Evolutionary conservation across 1,140 invertebrate genomes (phyloP), one percentile per base, ranked within the genome.

Genomic region (Diabrotica undecimpunctata): DNA sequence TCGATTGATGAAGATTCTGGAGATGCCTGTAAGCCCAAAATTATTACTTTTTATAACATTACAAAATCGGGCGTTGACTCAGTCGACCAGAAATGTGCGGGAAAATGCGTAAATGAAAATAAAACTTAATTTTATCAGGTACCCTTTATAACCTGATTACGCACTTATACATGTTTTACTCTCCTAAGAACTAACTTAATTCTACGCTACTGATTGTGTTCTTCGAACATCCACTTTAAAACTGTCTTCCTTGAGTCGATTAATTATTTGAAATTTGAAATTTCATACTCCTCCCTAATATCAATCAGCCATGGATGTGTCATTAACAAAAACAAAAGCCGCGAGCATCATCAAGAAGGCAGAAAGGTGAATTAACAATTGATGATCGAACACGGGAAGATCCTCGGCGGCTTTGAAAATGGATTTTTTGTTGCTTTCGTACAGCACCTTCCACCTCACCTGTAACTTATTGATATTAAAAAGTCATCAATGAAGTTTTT

Each of bases 301-400:
- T 70, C 69, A 70, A 70, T 70, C 69, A 70, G 62, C 66, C 51
- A 68, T 68, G 41, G 41, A 46, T 46, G 41, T 70, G 69, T 70
- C 69, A 68, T 70, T 70, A 70, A 68, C 66, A 68, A 70, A 70
- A 68, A 68, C 69, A 70, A 70, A 46, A 61, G 64, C 69, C 66
- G 53, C 60, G 55, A 66, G 69, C 69, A 51, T 46, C 38, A n/a
- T 37, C 41, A 46, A 46, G 41, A 46, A 50, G 41, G 41, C 41
- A n/a, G 41, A 50, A 60, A 56, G 62, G 53, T 53, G 66, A 60
- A 67, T 67, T 67, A 67, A 56, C 59, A 68, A 68, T 65, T 68
- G 66, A 68, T 68, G 66, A 68, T 68, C 63, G 58, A 64, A 62
- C 58, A 9, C 12, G 58, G 41, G 41, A 46, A 46, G 41, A 46